Conservation (phyloP, 2,113 vertebrate genomes). For the Puffinus mauretanicus region DNA sequence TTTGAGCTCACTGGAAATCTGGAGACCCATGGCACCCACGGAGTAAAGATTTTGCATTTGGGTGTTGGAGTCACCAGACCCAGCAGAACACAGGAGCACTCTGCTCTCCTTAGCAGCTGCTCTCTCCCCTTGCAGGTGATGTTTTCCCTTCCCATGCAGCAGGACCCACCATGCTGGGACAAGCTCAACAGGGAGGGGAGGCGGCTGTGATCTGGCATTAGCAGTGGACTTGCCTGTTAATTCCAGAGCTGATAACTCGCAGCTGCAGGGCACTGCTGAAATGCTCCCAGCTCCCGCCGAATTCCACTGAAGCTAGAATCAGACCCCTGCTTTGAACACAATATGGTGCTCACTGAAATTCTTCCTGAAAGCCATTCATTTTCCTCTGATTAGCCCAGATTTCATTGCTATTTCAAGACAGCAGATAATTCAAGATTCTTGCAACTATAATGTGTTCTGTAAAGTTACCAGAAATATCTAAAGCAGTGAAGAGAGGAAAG, state of each 20-base stretch:
- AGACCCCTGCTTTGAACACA: background rate
- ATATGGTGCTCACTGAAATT: background rate
- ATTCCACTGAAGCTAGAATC: background rate
- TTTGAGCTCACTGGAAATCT: background rate
- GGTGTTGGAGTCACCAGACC: background rate
- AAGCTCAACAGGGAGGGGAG: background rate
- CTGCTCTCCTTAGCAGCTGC: background rate
- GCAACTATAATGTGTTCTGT: background rate
- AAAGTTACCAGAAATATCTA: background rate
- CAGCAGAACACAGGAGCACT: background rate
- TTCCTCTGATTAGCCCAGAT: background rate
- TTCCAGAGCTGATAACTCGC: background rate
- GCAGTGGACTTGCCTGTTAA: background rate
- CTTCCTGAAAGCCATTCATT: background rate
- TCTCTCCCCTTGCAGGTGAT: background rate
- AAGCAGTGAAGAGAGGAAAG: background rate
- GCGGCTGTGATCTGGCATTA: background rate
- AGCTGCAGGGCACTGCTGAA: background rate
- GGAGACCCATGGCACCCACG: fast-evolving
- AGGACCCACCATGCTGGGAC: fast-evolving
- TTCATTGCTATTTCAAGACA: background rate
- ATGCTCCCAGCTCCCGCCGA: background rate
- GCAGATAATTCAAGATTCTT: background rate
- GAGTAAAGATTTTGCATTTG: background rate
- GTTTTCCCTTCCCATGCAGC: background rate